These are phyloP conservation scores for Troglohyphantes excavatus DNA, from an alignment of 2,888 invertebrate genomes.

Conservation along the genomic window DNA sequence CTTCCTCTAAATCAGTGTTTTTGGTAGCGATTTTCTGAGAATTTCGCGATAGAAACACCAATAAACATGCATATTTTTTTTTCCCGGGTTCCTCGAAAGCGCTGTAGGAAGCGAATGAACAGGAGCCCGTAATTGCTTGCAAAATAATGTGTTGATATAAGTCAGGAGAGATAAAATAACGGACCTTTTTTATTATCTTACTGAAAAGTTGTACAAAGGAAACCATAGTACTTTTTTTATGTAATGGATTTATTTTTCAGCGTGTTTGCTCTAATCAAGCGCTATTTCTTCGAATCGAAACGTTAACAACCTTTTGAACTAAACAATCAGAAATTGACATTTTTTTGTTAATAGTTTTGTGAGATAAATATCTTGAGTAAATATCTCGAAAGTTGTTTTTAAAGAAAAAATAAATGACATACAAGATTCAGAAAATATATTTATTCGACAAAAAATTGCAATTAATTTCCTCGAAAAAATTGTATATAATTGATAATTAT, in stretches of 20 bases:
- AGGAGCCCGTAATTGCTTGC: background rate
- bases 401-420: background rate
- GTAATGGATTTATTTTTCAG: background rate
- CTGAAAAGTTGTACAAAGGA: background rate
- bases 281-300: background rate
- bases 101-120: background rate
- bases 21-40: background rate
- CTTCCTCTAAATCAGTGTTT: background rate
- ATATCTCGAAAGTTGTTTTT: too few relatives aligned
- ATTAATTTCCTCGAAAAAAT: too few relatives aligned
- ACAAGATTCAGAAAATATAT: background rate
- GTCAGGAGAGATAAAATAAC: background rate
- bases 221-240: background rate
- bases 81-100: background rate
- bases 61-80: background rate
- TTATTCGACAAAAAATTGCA: background rate
- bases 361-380: too few relatives aligned
- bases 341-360: too few relatives aligned
- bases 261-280: background rate
- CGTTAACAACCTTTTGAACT: too few relatives aligned
- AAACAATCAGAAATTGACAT: too few relatives aligned
- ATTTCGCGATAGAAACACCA: background rate
- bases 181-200: background rate
- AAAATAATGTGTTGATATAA: background rate
- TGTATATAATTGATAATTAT: too few relatives aligned